phyloP scores from a whole-genome alignment of 2,888 invertebrate species.

The Calameuta idolon region DNA sequence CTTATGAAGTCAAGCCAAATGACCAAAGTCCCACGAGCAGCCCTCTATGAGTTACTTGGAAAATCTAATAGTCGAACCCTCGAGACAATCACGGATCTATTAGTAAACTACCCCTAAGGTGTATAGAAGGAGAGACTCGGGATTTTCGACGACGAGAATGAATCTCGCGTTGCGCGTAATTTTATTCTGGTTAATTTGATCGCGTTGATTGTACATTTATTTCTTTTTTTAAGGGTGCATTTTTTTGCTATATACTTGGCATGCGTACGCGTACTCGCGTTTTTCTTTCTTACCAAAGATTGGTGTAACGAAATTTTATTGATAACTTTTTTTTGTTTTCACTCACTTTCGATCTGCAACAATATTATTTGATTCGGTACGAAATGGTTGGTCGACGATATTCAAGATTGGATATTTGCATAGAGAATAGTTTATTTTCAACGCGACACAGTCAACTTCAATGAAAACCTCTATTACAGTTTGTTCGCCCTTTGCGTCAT shows the following conservation, averaged over 20 bases:
- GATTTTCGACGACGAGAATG: neutral
- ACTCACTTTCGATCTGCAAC: neutral
- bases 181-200: neutral
- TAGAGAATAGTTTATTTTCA: neutral
- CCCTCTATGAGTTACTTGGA: conserved; percentile 7
- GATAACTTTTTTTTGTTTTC: neutral
- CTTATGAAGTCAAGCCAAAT: conserved; percentile 68
- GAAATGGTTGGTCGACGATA: neutral
- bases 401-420: neutral
- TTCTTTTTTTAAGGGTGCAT: neutral
- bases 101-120: conserved; percentile 2
- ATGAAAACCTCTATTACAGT: conserved; percentile 60
- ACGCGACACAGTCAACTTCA: conserved; percentile 53
- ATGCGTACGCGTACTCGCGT: neutral
- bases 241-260: neutral
- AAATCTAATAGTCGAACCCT: conserved; percentile 20
- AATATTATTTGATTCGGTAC: neutral
- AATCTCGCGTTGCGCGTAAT: neutral
- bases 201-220: neutral
- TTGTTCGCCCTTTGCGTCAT: conserved; percentile 42
- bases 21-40: conserved; percentile 45
- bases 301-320: neutral
- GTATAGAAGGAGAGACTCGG: neutral
- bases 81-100: conserved; percentile 22
- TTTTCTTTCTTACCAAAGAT: neutral